Base-by-base conservation (phyloP, 1,140 invertebrate species). In the Drosophila nebulosa region DNA sequence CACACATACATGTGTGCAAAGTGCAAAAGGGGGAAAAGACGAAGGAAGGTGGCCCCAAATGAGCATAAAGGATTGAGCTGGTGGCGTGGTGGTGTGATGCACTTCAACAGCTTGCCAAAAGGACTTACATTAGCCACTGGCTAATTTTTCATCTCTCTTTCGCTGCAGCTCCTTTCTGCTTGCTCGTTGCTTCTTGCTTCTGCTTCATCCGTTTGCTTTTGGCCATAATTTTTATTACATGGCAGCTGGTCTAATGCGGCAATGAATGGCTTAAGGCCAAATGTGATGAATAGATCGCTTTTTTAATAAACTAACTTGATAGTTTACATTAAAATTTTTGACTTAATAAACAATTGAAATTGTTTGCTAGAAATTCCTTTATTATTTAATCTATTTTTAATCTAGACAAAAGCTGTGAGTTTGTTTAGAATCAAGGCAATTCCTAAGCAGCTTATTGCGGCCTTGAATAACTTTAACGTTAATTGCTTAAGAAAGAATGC, bases 21-120 rank as follows among this genome's bases (percentile, higher is more conserved):
- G 27, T 30, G 27, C 1, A 2, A 4, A 9, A 9, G 7, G 27
- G 27, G 7, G 7, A n/a, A n/a, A n/a, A n/a, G n/a, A n/a, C n/a
- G 27, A 6, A 26, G 24, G 24, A 26, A 3, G 61, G 26, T 32
- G 35, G 35, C 56, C 51, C 50, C 51, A 35, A 36, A 65, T n/a
- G 4, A 59, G 69, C 32, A 35, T 24, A 21, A 39, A 65, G 2
- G 30, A 46, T 30, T 57, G n/a, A 46, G 35, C 67, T n/a, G n/a
- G n/a, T n/a, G n/a, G n/a, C n/a, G 24, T 32, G 1, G 9, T 32
- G 30, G 30, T 51, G 63, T 73, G 70, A 74, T 67, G 63, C 53
- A 70, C 67, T 77, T 85, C 60, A 68, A 60, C 73, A 84, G 77
- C 74, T 83, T 73, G 74, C 30, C 64, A 62, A 22, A 52, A 52